Conservation (phyloP, 2,797 vertebrate species). For the Gymnocypris eckloni region DNA sequence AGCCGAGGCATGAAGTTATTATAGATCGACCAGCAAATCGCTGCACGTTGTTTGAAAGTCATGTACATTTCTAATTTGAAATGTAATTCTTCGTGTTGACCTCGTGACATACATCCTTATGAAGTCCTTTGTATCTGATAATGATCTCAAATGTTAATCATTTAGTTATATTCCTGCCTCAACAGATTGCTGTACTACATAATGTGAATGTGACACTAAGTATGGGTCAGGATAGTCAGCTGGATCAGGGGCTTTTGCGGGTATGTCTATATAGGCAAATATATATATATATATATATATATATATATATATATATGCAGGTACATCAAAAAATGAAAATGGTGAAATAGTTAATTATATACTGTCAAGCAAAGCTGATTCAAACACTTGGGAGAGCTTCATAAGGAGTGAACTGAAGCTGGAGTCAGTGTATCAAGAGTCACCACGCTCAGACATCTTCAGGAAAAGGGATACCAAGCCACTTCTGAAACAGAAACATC, state of each 20-base stretch:
- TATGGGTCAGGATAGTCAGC: background rate
- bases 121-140: slow-evolving; percentile 23
- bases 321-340: too few species aligned
- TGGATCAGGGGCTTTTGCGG: background rate
- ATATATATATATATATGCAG: background rate
- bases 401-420: too few species aligned
- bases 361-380: too few species aligned
- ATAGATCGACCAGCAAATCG: slow-evolving; percentile 51
- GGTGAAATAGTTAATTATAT: too few species aligned
- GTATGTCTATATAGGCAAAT: background rate
- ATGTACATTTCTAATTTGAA: slow-evolving; percentile 38
- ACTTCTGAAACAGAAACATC: too few species aligned
- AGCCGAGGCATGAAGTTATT: slow-evolving; percentile 54
- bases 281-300: too few species aligned
- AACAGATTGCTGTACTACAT: slow-evolving; percentile 13
- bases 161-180: slow-evolving; percentile 4
- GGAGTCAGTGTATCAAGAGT: too few species aligned
- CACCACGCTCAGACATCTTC: too few species aligned
- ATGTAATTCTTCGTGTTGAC: slow-evolving; percentile 40
- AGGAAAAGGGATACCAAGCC: too few species aligned
- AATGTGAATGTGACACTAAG: background rate
- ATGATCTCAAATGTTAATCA: slow-evolving; percentile 31
- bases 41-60: slow-evolving; percentile 25
- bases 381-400: too few species aligned
- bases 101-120: slow-evolving; percentile 16